These are phyloP conservation scores for Euthynnus affinis DNA, from an alignment of 2,797 vertebrate species.

Conservation along the genomic window DNA sequence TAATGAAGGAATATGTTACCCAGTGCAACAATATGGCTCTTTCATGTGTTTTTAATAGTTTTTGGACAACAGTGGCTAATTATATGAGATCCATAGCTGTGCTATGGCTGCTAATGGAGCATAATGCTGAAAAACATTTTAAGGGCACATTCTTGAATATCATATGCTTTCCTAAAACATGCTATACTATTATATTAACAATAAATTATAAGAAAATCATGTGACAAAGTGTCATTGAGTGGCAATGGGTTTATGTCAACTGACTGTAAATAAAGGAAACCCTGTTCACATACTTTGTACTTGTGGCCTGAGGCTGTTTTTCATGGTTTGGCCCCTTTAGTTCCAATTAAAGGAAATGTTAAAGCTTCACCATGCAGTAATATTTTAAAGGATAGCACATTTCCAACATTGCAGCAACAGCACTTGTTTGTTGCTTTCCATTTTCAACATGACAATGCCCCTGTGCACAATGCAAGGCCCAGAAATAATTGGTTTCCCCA, in stretches of 20 bases:
- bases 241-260: background rate
- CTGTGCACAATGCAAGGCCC: background rate
- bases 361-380: background rate
- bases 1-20: conserved; percentile 47
- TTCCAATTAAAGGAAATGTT: background rate
- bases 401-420: background rate
- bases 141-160: background rate
- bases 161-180: conserved; percentile 15
- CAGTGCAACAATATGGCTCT: conserved; percentile 12
- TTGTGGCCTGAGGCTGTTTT: background rate
- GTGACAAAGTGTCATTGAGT: background rate
- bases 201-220: background rate
- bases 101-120: conserved; percentile 23
- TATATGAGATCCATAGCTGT: conserved; percentile 13
- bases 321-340: background rate
- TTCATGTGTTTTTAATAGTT: conserved; percentile 38
- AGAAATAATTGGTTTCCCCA: background rate
- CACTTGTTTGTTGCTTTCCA: background rate
- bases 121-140: conserved; percentile 6
- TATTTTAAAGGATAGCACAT: background rate
- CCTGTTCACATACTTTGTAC: background rate
- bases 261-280: background rate
- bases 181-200: background rate
- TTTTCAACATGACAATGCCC: background rate
- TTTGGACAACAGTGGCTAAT: conserved; percentile 31